Percentiles rank a stretch among this genome's conserved stretches.
Evolutionary conservation across 2,113 vertebrate species (phyloP).

Genomic region (Scopus umbretta): DNA sequence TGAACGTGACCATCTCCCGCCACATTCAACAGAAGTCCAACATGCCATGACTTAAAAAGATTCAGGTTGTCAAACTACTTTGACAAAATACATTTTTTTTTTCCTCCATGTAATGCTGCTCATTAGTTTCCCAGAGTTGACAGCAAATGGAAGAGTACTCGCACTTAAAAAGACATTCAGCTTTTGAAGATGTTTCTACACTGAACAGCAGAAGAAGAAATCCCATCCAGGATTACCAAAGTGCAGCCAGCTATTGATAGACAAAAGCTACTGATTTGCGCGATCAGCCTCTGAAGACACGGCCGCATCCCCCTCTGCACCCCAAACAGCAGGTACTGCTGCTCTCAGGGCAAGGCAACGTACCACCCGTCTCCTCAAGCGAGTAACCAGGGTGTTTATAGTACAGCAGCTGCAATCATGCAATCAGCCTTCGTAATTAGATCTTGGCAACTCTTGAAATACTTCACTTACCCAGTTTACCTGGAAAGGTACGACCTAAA

Average conservation of each 20-base stretch:
- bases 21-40: not conserved
- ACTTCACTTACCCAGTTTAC: slow-evolving; percentile 47
- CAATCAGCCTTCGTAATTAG: slow-evolving; percentile 37
- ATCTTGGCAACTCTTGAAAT: slow-evolving; percentile 53
- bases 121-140: not conserved
- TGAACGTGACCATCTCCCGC: not conserved
- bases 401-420: slow-evolving; percentile 38
- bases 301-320: not conserved
- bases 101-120: not conserved
- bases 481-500: slow-evolving; percentile 58
- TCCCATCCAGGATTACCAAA: not conserved
- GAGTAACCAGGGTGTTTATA: not conserved
- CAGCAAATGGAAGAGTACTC: not conserved
- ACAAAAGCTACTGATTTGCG: not conserved
- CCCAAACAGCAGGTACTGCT: not conserved
- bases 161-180: not conserved
- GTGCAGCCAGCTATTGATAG: not conserved
- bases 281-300: not conserved
- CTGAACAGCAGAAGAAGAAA: not conserved
- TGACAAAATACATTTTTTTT: not conserved
- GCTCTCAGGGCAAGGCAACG: not conserved
- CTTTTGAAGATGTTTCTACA: not conserved
- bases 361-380: not conserved
- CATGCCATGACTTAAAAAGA: not conserved
- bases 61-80: not conserved